These are phyloP conservation scores for Cichlasoma orientale DNA, from an alignment of 2,797 vertebrate species.

Conservation along the genomic window DNA sequence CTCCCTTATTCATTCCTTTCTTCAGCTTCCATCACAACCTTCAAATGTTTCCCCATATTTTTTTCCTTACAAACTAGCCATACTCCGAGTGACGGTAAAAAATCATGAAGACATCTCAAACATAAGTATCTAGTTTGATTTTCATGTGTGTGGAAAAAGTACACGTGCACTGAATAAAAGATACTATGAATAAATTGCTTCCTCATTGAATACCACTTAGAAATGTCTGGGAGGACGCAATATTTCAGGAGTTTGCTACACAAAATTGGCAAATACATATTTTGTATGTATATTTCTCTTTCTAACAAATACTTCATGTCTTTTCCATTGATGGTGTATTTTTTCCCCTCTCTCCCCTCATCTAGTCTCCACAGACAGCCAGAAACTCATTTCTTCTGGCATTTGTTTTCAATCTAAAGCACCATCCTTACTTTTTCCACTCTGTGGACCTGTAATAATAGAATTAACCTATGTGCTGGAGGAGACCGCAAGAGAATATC, in stretches of 20 bases:
- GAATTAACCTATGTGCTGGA: constrained; percentile 75
- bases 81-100: not conserved
- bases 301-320: not conserved
- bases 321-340: constrained; percentile 5
- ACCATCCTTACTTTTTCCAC: constrained; percentile 73
- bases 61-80: not conserved
- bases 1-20: not conserved
- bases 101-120: not conserved
- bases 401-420: constrained; percentile 83
- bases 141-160: not conserved
- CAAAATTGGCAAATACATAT: too few relatives aligned
- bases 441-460: constrained; percentile 78
- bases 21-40: not conserved
- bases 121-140: not conserved
- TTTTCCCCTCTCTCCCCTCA: not conserved
- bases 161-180: too few relatives aligned
- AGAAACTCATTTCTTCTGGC: constrained; percentile 74
- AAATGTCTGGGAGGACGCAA: too few relatives aligned
- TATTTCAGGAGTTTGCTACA: too few relatives aligned
- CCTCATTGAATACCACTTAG: too few relatives aligned
- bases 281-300: too few relatives aligned
- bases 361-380: constrained; percentile 26
- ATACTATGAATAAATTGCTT: too few relatives aligned
- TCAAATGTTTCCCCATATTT: not conserved
- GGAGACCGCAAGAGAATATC: constrained; percentile 44